These are phyloP conservation scores for Rhinolophus sinicus DNA, from an alignment of 2,113 vertebrate species.

Conservation along the genomic window DNA sequence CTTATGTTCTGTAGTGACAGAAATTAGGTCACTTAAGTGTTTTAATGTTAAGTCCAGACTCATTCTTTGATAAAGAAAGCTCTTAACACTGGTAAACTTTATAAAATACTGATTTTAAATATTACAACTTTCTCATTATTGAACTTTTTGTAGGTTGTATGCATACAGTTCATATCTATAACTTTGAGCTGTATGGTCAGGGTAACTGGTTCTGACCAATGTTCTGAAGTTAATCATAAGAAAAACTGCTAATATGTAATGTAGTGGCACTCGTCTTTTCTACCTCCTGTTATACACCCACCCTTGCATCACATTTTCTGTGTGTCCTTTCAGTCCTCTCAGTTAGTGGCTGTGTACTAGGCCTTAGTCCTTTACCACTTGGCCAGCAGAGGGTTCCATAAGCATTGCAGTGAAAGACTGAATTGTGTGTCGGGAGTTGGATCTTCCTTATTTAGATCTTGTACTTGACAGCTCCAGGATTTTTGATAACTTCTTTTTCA, in stretches of 20 bases:
- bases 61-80: neutral
- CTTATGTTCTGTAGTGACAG: neutral
- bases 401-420: neutral
- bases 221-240: neutral
- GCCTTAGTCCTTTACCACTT: neutral
- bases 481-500: neutral
- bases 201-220: neutral
- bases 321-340: neutral
- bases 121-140: neutral
- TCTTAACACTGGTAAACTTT: neutral
- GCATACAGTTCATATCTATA: neutral
- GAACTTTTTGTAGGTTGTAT: neutral
- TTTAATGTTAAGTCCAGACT: neutral
- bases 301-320: neutral
- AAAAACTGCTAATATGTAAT: neutral
- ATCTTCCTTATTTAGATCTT: neutral
- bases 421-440: neutral
- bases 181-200: neutral
- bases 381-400: slow-evolving; percentile 75
- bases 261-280: neutral
- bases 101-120: slow-evolving; percentile 27
- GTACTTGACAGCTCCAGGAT: neutral
- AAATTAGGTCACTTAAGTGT: neutral
- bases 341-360: neutral
- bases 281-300: neutral